Percentiles rank a stretch among this genome's conserved stretches.
Evolutionary conservation across 2,888 invertebrate species (phyloP).

Genomic region (Thyatira batis): DNA sequence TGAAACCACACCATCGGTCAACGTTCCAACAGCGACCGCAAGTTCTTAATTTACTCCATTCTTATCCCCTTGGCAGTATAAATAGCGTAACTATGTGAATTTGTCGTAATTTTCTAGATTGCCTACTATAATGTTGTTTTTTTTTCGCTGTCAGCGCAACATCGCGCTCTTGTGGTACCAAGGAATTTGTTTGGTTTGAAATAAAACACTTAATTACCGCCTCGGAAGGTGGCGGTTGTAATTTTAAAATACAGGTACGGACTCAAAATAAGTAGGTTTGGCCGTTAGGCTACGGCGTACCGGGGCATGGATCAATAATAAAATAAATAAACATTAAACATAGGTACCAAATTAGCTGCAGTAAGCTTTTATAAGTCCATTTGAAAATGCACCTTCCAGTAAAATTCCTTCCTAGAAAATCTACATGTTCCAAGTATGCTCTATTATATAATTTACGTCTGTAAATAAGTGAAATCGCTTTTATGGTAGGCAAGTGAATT

Average conservation of each 20-base stretch:
- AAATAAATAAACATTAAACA: too few relatives aligned
- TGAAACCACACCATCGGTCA: slow-evolving; percentile 45
- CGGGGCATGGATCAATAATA: background rate
- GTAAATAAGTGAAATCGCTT: background rate
- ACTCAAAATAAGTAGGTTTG: background rate
- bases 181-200: background rate
- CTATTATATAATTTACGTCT: background rate
- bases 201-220: background rate
- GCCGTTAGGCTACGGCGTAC: too few relatives aligned
- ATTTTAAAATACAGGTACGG: background rate
- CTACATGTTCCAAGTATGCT: background rate
- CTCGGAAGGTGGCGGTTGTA: background rate
- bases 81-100: slow-evolving; percentile 36
- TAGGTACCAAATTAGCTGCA: too few relatives aligned
- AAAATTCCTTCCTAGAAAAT: background rate
- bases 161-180: background rate
- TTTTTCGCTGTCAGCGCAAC: background rate
- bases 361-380: too few relatives aligned
- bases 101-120: slow-evolving; percentile 35
- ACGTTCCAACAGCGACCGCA: slow-evolving; percentile 47
- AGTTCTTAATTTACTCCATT: slow-evolving; percentile 35
- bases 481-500: slow-evolving; percentile 2
- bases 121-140: slow-evolving; percentile 16
- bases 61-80: slow-evolving; percentile 29
- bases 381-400: background rate